Conservation (phyloP, 2,113 vertebrate species). For the Falcunculus frontatus region DNA sequence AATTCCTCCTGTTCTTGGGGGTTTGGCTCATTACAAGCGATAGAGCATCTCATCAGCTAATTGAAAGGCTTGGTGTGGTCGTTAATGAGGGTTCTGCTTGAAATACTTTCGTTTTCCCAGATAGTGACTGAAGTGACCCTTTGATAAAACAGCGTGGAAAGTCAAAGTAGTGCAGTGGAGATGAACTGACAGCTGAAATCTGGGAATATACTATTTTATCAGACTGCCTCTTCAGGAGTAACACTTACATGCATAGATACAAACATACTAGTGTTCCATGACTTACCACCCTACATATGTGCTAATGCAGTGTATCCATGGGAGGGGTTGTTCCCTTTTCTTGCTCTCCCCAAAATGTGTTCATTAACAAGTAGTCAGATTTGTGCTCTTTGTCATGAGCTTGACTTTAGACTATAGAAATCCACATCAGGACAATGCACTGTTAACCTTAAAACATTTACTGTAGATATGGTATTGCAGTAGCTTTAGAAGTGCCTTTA, state of each 20-base stretch:
- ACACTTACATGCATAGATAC: neutral
- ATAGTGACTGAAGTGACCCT: neutral
- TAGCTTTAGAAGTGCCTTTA: constrained; percentile 78
- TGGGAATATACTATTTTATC: neutral
- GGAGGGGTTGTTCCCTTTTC: neutral
- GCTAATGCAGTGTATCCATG: neutral
- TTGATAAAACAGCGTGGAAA: neutral
- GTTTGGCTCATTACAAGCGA: neutral
- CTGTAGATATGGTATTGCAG: neutral
- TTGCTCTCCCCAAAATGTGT: neutral
- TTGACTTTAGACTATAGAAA: constrained; percentile 37
- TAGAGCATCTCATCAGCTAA: neutral
- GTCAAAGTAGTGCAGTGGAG: neutral
- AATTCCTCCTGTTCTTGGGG: neutral
- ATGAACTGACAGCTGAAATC: neutral
- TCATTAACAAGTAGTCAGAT: neutral
- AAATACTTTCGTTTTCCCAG: neutral
- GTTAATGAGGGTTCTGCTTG: neutral
- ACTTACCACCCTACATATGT: neutral
- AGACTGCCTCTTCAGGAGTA: neutral
- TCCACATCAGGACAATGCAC: constrained; percentile 50
- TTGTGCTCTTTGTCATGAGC: neutral
- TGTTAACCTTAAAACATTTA: constrained; percentile 57
- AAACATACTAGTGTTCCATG: neutral
- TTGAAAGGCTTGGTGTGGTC: neutral